Base-by-base conservation (phyloP, 1,140 invertebrate species). In the Pogonognathellus flavescens region DNA sequence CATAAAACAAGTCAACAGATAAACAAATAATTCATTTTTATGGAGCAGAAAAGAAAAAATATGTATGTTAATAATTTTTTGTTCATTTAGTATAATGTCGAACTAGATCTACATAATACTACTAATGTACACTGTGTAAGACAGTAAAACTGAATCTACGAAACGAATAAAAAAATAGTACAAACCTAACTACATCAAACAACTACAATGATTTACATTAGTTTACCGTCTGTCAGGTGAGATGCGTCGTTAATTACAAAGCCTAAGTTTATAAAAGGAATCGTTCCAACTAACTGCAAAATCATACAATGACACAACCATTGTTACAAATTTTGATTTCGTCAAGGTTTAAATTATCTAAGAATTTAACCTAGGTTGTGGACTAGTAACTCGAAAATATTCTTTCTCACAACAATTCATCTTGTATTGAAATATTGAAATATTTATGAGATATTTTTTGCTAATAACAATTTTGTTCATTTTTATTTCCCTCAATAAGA, bases 181-280 rank as follows among this genome's bases (percentile, higher is more conserved):
- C 52, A 81, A 76, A 59, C 55, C 31, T 49, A 76, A n/a, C 53
- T 57, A 57, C 53, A 14, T 2, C 11, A 13, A 14, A n/a, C 53
- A 76, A 76, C 70, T 76, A 76, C 31, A 76, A 49, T 76, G 31
- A n/a, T 76, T 22, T 41, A 72, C 66, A 76, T 76, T 76, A 76
- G 70, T 76, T 76, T 76, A 76, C 70, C 70, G 31, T 76, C 70
- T 76, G 70, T 76, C 16, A 31, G 31, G 31, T 41, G 70, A 49
- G 41, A n/a, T 76, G 70, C 49, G 70, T 86, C 82, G 70, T 83
- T 86, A 31, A 86, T 76, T 80, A 52, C 66, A 76, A 86, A 86
- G 14, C 76, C 80, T 83, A 86, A 70, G 25, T 86, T 83, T 22
- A 86, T 83, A 84, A 86, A 86, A 50, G 85, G 85, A 80, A 83